Conservation (phyloP, 2,113 vertebrate genomes). For the Emydura subglobosa region DNA sequence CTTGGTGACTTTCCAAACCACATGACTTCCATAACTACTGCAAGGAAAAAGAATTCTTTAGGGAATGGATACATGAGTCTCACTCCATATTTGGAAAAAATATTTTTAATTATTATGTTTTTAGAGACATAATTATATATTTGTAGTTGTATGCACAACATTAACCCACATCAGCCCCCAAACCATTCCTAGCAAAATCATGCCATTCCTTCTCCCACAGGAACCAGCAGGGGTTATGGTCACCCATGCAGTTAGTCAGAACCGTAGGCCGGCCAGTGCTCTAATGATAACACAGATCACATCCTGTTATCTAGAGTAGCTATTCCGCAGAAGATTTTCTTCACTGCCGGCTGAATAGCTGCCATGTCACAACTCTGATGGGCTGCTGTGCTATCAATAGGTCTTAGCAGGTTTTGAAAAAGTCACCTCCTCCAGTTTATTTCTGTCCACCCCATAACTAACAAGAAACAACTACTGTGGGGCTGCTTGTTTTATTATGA, state of each 20-base stretch:
- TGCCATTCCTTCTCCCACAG: not conserved
- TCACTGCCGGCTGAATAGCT: not conserved
- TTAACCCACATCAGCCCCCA: not conserved
- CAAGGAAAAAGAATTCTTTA: not conserved
- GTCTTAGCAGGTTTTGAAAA: not conserved
- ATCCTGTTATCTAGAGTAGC: not conserved
- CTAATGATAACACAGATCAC: not conserved
- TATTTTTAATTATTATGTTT: conserved; percentile 28
- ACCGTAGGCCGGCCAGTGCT: not conserved
- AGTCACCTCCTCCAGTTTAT: not conserved
- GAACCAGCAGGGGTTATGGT: not conserved
- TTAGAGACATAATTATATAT: conserved; percentile 2
- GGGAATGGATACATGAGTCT: not conserved
- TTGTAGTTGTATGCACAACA: not conserved
- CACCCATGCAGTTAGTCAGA: not conserved
- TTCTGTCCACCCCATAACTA: not conserved
- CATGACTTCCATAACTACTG: not conserved
- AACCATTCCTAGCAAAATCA: fast-evolving
- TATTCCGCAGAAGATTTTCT: not conserved
- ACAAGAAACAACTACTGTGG: not conserved
- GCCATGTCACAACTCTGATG: not conserved
- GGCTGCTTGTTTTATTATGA: not conserved
- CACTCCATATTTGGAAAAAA: conserved; percentile 5
- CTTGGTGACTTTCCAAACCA: not conserved
- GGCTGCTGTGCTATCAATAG: not conserved